Evolutionary conservation across 2,797 vertebrate genomes (phyloP).

Genomic region (Malurus leucopterus): DNA sequence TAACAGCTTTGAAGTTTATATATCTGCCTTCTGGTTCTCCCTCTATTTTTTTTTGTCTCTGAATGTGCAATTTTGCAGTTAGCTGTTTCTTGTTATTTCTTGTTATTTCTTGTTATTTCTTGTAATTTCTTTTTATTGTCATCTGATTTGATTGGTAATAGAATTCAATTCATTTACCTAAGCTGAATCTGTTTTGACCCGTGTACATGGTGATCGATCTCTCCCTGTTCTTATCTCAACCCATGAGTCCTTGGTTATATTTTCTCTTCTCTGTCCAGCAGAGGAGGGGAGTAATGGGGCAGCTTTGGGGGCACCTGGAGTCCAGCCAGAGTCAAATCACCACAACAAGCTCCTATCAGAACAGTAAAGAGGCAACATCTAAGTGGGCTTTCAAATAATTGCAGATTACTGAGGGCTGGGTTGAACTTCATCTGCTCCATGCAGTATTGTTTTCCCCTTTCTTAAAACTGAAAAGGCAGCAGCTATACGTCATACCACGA

Average conservation of each 20-base stretch:
- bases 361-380: neutral
- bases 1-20: neutral
- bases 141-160: neutral
- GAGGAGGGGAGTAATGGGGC: neutral
- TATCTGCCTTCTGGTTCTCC: neutral
- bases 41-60: neutral
- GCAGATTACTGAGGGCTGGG: neutral
- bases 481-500: neutral
- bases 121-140: neutral
- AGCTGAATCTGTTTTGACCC: neutral
- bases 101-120: no score
- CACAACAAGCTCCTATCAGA: neutral
- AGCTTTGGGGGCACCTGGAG: neutral
- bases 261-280: neutral
- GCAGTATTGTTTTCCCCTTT: neutral
- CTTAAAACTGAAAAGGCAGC: neutral
- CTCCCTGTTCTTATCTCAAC: neutral
- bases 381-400: neutral
- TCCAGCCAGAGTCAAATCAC: neutral
- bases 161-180: neutral
- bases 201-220: neutral
- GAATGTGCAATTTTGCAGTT: neutral
- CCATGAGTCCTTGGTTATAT: neutral
- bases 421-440: neutral
- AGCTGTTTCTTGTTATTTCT: neutral